Evolutionary conservation across 2,797 vertebrate genomes (phyloP), one percentile per base, ranked within the genome.

Genomic region (Cephalopachus bancanus): DNA sequence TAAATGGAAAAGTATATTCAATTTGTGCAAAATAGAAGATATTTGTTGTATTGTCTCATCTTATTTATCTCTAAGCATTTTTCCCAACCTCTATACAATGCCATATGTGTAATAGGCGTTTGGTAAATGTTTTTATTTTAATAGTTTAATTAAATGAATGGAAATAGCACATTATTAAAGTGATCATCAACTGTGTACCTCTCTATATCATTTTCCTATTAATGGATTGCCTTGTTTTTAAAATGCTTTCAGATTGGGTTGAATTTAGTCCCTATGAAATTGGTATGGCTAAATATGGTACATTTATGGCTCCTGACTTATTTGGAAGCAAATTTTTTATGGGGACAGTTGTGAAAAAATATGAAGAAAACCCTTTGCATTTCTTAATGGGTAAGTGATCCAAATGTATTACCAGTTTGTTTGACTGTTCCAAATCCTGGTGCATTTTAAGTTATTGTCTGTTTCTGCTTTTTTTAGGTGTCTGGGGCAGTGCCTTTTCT

Each of bases 291-390:
- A 99, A 99, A 97, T 99, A 99, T 37, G 99, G 99, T n/a, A 99
- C 99, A 51, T 99, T 99, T 76, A 99, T 99, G 99, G 98, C 99
- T 64, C 99, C 99, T 16, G 99, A 99, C 98, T 93, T 99, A 97
- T 99, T 99, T 96, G 99, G 99, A 97, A 99, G 99, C 98, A 99
- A 99, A 98, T 99, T 99, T 98, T 99, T 99, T 98, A 99, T 99
- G 99, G 99, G 99, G 76, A 99, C 99, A 2, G 99, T 98, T 91
- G 99, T 99, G 80, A 99, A 99, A 98, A 99, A 99, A 91, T 99
- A 99, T 7, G 98, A 98, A 24, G 99, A 99, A 98, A 99, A 99
- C 96, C 99, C 99, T 44, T 98, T 99, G 95, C 99, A 99, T 98
- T 99, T 99, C 97, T 98, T 99, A 93, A 99, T 99, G 99, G 99